phyloP scores from a whole-genome alignment of 2,797 vertebrate species.

The Sebastes vulpes region DNA sequence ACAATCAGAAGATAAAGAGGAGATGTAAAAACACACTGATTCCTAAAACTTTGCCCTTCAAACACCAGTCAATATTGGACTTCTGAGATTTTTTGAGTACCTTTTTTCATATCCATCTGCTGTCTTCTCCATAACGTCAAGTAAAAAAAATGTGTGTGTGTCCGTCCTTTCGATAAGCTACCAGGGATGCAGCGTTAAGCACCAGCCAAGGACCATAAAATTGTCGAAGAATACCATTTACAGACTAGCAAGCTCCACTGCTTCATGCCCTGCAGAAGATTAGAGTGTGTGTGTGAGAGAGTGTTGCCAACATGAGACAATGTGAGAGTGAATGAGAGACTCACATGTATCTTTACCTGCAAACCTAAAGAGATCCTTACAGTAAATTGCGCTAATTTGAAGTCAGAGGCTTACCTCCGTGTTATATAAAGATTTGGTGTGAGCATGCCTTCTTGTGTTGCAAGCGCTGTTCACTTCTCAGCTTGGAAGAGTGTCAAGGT shows the following conservation, averaged over 20 bases:
- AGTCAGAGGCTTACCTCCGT: slow-evolving; percentile 46
- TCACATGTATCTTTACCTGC: slow-evolving; percentile 22
- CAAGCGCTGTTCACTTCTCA: slow-evolving; percentile 58
- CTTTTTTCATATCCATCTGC: background rate
- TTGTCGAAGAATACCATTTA: background rate
- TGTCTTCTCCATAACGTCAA: background rate
- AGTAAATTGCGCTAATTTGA: slow-evolving; percentile 48
- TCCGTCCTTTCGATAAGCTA: background rate
- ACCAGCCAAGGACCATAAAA: background rate
- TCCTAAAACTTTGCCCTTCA: background rate
- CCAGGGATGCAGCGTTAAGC: background rate
- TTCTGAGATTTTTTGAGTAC: background rate
- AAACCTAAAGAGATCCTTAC: slow-evolving; percentile 33
- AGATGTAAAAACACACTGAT: background rate
- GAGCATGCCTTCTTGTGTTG: slow-evolving; percentile 63
- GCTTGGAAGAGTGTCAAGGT: slow-evolving; percentile 69
- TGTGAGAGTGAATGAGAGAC: background rate
- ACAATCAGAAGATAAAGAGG: background rate
- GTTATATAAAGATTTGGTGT: slow-evolving; percentile 45
- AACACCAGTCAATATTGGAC: background rate
- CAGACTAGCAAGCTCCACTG: background rate
- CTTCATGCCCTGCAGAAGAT: background rate
- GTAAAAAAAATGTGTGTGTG: background rate
- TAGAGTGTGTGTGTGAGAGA: slow-evolving; percentile 3
- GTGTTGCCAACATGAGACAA: background rate